These are phyloP conservation scores for Iselma pallidipennis DNA, from an alignment of 2,888 invertebrate genomes.

Conservation along the genomic window DNA sequence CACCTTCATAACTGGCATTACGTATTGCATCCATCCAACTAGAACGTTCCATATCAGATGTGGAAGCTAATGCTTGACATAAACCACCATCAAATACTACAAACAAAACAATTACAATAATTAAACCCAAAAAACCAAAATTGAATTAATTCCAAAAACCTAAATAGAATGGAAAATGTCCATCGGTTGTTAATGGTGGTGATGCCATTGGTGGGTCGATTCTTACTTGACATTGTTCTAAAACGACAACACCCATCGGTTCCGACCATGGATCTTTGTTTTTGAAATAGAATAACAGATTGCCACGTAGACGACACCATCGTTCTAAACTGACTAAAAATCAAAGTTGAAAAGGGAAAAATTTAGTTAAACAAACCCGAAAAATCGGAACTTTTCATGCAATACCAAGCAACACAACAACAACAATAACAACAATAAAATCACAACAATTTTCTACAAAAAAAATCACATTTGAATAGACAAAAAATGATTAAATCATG, in stretches of 20 bases:
- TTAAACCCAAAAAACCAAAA: neutral
- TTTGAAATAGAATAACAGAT: constrained; percentile 91
- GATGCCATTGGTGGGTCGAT: constrained; percentile 64
- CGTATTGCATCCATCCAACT: constrained; percentile 86
- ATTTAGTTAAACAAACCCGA: neutral
- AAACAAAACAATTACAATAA: neutral
- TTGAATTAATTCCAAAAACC: constrained; percentile 59
- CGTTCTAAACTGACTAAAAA: constrained; percentile 73
- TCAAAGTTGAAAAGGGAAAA: constrained; percentile 18
- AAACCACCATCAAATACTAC: constrained; percentile 82
- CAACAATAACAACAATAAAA: neutral
- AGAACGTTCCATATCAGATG: constrained; percentile 78
- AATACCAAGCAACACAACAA: neutral
- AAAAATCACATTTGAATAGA: neutral
- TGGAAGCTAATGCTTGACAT: constrained; percentile 79
- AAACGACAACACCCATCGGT: constrained; percentile 83
- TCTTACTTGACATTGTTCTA: constrained; percentile 84
- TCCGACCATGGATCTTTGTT: constrained; percentile 86
- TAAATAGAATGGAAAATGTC: constrained; percentile 79
- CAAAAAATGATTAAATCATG: neutral
- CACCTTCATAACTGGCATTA: constrained; percentile 80
- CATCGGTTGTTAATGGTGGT: constrained; percentile 66
- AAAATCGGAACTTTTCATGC: neutral
- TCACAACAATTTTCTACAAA: neutral
- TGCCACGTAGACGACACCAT: constrained; percentile 92